Evolutionary conservation across 2,888 invertebrate species (phyloP).

Genomic region (Troglohyphantes excavatus): DNA sequence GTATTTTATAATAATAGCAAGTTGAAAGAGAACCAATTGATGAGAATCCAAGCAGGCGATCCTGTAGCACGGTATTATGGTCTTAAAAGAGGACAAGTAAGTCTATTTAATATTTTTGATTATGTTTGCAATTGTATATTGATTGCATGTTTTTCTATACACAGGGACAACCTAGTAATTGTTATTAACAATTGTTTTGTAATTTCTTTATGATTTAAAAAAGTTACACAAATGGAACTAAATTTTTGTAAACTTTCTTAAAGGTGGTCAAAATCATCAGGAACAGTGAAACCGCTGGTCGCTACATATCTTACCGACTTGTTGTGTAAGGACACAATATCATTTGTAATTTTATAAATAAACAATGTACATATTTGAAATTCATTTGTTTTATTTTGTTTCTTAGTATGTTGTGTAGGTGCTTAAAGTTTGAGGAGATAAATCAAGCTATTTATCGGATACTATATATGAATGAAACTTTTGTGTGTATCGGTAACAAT

Average conservation of each 20-base stretch:
- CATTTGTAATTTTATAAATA: neutral
- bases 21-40: constrained; percentile 98
- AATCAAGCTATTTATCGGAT: no score
- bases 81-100: constrained; percentile 96
- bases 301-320: constrained; percentile 98
- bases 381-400: no score
- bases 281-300: constrained; percentile 98
- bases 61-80: constrained; percentile 99
- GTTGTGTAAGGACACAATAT: constrained; percentile 87
- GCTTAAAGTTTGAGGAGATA: no score
- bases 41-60: constrained; percentile 99
- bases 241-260: constrained; percentile 1
- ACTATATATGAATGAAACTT: no score
- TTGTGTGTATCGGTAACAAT: no score
- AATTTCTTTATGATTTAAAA: no score
- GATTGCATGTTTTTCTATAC: no score
- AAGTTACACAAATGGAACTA: no score
- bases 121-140: neutral
- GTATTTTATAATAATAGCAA: constrained; percentile 87
- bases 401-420: no score
- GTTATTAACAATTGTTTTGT: no score
- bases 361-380: neutral
- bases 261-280: constrained; percentile 97
- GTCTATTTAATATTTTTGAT: neutral
- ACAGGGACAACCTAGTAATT: no score